Evolutionary conservation across 1,140 invertebrate genomes (phyloP).

Genomic region (Aphaenogaster rudis): DNA sequence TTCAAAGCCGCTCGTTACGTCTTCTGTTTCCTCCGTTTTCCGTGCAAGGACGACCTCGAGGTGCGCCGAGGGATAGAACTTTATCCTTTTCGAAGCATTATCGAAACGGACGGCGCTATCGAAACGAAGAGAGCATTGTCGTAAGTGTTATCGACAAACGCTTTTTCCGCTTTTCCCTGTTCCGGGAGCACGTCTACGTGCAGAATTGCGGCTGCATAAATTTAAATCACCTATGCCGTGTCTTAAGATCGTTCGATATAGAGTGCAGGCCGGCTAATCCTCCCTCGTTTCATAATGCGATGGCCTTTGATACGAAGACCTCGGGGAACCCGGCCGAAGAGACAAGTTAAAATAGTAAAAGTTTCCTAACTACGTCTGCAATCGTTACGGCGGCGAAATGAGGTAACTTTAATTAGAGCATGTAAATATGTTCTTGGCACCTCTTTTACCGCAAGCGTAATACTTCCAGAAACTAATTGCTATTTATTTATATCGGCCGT

Average conservation of each 20-base stretch:
- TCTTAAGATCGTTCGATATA: constrained; percentile 27
- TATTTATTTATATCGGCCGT: not conserved
- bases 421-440: constrained; percentile 45
- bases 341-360: constrained; percentile 64
- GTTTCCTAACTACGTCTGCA: constrained; percentile 59
- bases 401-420: constrained; percentile 44
- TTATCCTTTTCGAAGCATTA: constrained; percentile 47
- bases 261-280: constrained; percentile 15
- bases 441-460: constrained; percentile 17
- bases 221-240: constrained; percentile 41
- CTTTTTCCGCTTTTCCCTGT: constrained; percentile 8
- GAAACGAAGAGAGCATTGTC: constrained; percentile 39
- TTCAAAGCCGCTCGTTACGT: constrained; percentile 19
- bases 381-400: not conserved
- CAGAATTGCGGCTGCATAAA: constrained; percentile 55
- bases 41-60: constrained; percentile 17
- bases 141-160: constrained; percentile 60
- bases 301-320: constrained; percentile 19
- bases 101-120: constrained; percentile 57
- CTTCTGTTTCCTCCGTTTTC: constrained; percentile 27
- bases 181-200: constrained; percentile 8
- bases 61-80: constrained; percentile 47
- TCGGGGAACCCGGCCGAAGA: not conserved
- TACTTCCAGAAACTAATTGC: constrained; percentile 15
- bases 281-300: constrained; percentile 5